phyloP scores from a whole-genome alignment of 35 echinoderm and acorn worm genomes.

The Strongylocentrotus purpuratus region DNA sequence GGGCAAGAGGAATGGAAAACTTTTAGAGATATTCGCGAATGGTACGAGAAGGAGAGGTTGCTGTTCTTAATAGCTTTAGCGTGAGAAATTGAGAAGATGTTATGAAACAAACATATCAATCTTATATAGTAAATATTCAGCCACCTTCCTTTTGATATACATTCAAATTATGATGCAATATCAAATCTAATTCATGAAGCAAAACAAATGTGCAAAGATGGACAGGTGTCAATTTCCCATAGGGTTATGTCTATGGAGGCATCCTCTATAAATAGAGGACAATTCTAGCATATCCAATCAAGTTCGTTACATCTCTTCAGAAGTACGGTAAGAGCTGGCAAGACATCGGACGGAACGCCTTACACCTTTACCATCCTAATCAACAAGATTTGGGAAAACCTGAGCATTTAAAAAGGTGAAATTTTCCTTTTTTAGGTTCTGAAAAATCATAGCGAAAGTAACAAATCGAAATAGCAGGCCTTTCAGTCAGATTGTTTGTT shows the following conservation, averaged over 20 bases:
- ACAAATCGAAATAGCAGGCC: neutral
- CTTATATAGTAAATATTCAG: neutral
- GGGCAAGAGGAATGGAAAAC: no score
- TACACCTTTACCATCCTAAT: neutral
- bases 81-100: neutral
- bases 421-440: neutral
- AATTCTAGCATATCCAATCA: neutral
- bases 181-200: neutral
- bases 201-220: neutral
- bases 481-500: neutral
- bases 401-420: neutral
- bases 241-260: neutral
- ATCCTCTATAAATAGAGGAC: neutral
- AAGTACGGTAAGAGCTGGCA: neutral
- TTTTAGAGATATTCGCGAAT: no score
- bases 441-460: neutral
- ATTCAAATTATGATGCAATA: neutral
- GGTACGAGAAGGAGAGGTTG: neutral
- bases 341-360: neutral
- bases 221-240: neutral
- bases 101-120: neutral
- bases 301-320: neutral
- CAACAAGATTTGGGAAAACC: neutral
- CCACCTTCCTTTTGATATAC: neutral
- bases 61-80: neutral